phyloP scores from a whole-genome alignment of 2,888 invertebrate genomes.

The Sphaeridia pumilis region DNA sequence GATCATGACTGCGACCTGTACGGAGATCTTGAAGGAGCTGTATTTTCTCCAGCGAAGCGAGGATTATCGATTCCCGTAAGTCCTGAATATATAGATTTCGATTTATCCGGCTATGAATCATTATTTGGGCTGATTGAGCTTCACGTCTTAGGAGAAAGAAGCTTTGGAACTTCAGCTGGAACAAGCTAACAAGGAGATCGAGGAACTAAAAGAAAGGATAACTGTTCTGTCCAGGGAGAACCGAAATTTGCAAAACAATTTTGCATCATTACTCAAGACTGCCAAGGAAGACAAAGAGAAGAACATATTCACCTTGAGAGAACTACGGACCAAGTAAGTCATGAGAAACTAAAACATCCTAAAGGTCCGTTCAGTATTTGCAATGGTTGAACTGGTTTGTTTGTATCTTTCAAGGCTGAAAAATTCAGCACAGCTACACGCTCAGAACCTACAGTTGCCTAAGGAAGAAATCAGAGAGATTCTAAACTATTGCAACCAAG shows the following conservation, averaged over 20 bases:
- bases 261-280: slow-evolving; percentile 20
- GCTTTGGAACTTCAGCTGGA: slow-evolving; percentile 8
- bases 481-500: slow-evolving; percentile 17
- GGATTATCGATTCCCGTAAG: background rate
- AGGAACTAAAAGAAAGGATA: slow-evolving; percentile 6
- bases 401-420: too few species aligned
- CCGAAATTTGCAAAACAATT: slow-evolving; percentile 12
- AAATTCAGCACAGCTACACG: background rate
- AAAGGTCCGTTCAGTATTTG: background rate
- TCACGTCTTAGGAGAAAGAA: slow-evolving; percentile 8
- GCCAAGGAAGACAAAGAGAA: slow-evolving; percentile 24
- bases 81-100: too few species aligned
- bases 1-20: slow-evolving; percentile 21
- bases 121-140: slow-evolving; percentile 3
- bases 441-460: slow-evolving; percentile 6
- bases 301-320: slow-evolving; percentile 21
- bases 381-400: background rate
- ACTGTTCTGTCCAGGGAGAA: slow-evolving; percentile 18
- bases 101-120: background rate
- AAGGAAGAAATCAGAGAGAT: slow-evolving; percentile 16
- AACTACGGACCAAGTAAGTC: slow-evolving; percentile 17
- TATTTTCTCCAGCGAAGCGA: slow-evolving; percentile 16
- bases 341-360: too few species aligned
- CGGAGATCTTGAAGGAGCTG: slow-evolving; percentile 21
- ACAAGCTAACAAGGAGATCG: slow-evolving; percentile 9